Evolutionary conservation across 2,888 invertebrate genomes (phyloP).

Genomic region (Dinocampus coccinellae): DNA sequence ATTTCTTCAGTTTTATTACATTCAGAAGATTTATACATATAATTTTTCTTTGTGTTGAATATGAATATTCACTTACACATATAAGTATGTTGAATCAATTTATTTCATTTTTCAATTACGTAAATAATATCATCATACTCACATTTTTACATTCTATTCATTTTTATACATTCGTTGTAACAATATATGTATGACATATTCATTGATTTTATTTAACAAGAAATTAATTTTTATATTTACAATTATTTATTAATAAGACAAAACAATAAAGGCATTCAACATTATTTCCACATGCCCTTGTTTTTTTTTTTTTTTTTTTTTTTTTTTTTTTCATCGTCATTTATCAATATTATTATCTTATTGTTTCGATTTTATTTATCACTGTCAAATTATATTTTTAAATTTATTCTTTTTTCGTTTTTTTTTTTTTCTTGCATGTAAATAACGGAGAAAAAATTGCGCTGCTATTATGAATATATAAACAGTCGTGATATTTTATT

Average conservation of each 20-base stretch:
- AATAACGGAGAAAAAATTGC: too few species aligned
- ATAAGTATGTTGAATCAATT: constrained; percentile 1
- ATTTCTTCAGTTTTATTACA: constrained; percentile 3
- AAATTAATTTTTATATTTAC: neutral
- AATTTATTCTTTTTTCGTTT: neutral
- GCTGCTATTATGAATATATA: neutral
- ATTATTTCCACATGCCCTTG: neutral
- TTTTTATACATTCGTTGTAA: neutral
- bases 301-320: too few species aligned
- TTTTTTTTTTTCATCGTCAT: neutral
- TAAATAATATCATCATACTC: constrained; percentile 2
- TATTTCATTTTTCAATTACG: constrained; percentile 5
- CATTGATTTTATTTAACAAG: neutral
- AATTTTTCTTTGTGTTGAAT: neutral
- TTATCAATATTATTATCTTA: neutral
- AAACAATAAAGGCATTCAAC: neutral
- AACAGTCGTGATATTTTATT: neutral
- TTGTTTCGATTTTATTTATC: neutral
- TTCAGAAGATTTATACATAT: constrained; percentile 13
- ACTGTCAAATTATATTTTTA: neutral
- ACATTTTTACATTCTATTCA: neutral
- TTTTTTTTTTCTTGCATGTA: too few species aligned
- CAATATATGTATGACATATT: neutral
- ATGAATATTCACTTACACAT: constrained; percentile 4
- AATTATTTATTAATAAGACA: neutral